These are phyloP conservation scores for Dendrolimus kikuchii DNA, from an alignment of 1,140 invertebrate genomes.

Conservation along the genomic window DNA sequence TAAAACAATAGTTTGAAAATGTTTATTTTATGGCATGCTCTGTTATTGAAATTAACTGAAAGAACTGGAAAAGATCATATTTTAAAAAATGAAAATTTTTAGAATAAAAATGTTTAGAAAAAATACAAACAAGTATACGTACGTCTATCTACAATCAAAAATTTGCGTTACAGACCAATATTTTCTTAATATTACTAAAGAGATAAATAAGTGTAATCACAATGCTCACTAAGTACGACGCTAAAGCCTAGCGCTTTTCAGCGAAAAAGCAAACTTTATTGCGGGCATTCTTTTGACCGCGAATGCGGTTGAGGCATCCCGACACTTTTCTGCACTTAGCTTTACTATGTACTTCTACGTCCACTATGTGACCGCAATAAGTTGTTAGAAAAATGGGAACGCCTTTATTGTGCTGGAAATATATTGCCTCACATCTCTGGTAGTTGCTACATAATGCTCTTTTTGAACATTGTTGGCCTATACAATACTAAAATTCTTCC, in stretches of 20 bases:
- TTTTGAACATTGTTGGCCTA: neutral
- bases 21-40: too few relatives aligned
- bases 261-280: constrained; percentile 30
- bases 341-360: constrained; percentile 13
- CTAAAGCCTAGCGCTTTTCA: constrained; percentile 15
- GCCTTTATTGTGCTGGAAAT: constrained; percentile 42
- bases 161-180: too few relatives aligned
- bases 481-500: too few relatives aligned
- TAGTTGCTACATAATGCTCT: constrained; percentile 5
- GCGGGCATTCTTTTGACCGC: constrained; percentile 31
- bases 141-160: too few relatives aligned
- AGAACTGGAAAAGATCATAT: too few relatives aligned
- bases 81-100: too few relatives aligned
- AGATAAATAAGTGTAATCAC: too few relatives aligned
- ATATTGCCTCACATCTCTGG: constrained; percentile 32
- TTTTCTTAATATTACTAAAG: too few relatives aligned
- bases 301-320: constrained; percentile 13
- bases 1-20: too few relatives aligned
- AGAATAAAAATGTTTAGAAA: too few relatives aligned
- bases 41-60: too few relatives aligned
- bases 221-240: constrained; percentile 3
- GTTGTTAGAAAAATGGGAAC: constrained; percentile 35
- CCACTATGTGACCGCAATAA: constrained; percentile 37
- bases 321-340: constrained; percentile 49
- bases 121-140: too few relatives aligned